A percentile compares a stretch with the other conserved stretches of the same genome.
phyloP scores from a whole-genome alignment of 2,113 vertebrate species.

The Melanerpes aurifrons region DNA sequence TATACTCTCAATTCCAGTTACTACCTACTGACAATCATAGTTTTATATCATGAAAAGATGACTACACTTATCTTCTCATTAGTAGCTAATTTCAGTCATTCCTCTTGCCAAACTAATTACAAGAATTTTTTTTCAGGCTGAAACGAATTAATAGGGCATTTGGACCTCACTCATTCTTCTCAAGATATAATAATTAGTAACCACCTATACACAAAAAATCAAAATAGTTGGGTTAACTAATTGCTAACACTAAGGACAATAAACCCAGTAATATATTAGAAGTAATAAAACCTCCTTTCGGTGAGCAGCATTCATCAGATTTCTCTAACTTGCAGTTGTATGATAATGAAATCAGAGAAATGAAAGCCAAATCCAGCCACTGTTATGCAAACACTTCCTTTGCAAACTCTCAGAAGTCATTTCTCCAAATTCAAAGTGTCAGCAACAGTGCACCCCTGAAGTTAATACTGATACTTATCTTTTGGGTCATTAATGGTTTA shows the following conservation, averaged over 20 bases:
- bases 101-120: conserved; percentile 79
- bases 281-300: neutral
- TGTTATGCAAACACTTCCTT: neutral
- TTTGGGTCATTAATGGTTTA: neutral
- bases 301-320: neutral
- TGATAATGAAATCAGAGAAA: neutral
- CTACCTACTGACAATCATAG: conserved; percentile 70
- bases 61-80: conserved; percentile 80
- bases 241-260: conserved; percentile 63
- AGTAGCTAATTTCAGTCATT: conserved; percentile 77
- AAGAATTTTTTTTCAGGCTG: conserved; percentile 61
- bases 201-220: conserved; percentile 35
- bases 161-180: conserved; percentile 70
- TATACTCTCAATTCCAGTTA: conserved; percentile 65
- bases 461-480: neutral
- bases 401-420: neutral
- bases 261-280: conserved; percentile 44
- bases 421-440: neutral
- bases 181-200: conserved; percentile 71
- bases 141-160: conserved; percentile 75
- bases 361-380: neutral
- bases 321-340: neutral
- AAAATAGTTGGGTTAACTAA: conserved; percentile 71
- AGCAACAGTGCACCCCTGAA: neutral
- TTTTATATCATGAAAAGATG: conserved; percentile 73